Evolutionary conservation across 2,888 invertebrate genomes (phyloP).

Genomic region (Hoplodrina ambigua): DNA sequence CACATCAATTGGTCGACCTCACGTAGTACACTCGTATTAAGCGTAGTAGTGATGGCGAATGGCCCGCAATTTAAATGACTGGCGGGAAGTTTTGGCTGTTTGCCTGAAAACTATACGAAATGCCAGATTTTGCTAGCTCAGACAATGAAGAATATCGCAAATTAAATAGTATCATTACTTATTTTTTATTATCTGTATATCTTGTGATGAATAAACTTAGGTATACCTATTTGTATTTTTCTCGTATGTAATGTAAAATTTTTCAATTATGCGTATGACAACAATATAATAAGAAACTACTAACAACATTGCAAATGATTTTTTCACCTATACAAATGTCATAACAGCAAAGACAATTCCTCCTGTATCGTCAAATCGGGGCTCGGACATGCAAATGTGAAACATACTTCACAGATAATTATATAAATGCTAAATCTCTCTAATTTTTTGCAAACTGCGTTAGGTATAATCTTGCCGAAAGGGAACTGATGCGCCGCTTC

Average conservation of each 20-base stretch:
- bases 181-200: background rate
- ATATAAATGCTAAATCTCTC: background rate
- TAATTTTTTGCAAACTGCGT: conserved; percentile 2
- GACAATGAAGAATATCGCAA: conserved; percentile 11
- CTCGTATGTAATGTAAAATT: no score
- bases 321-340: background rate
- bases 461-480: background rate
- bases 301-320: no score
- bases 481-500: background rate
- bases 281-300: no score
- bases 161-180: conserved; percentile 8
- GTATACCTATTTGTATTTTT: no score
- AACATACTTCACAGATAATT: background rate
- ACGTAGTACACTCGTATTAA: no score
- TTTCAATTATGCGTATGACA: no score
- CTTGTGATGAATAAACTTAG: background rate
- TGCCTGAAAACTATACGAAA: conserved; percentile 54
- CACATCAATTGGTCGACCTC: no score
- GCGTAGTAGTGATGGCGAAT: conserved; percentile 45
- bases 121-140: conserved; percentile 18
- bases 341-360: background rate
- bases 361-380: background rate
- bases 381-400: background rate
- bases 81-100: conserved; percentile 45
- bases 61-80: conserved; percentile 38